Percentiles rank a stretch among this genome's conserved stretches.
phyloP scores from a whole-genome alignment of 2,888 invertebrate species.

The Drosophila differens region DNA sequence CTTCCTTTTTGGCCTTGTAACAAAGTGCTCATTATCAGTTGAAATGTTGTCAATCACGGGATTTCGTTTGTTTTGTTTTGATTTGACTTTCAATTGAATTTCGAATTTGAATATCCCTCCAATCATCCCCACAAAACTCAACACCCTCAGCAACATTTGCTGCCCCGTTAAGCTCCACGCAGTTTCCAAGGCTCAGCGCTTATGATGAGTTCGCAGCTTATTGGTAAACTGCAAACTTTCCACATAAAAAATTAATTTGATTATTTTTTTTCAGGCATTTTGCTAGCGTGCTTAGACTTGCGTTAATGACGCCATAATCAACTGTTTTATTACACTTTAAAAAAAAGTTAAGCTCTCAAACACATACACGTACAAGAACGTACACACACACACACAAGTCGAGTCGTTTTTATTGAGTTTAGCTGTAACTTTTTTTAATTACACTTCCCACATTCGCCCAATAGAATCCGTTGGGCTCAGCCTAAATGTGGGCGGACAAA shows the following conservation, averaged over 20 bases:
- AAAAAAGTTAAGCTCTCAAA: constrained; percentile 65
- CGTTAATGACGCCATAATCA: constrained; percentile 79
- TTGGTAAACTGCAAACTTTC: constrained; percentile 74
- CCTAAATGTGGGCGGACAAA: constrained; percentile 20
- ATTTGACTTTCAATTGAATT: constrained; percentile 80
- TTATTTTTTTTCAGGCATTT: constrained; percentile 55
- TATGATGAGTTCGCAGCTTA: constrained; percentile 69
- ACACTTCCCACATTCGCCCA: constrained; percentile 37
- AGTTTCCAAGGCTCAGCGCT: constrained; percentile 49
- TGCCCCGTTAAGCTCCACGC: constrained; percentile 51
- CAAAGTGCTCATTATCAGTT: constrained; percentile 74
- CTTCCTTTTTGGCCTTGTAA: constrained; percentile 22
- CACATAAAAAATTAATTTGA: constrained; percentile 81
- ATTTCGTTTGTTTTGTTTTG: constrained; percentile 71
- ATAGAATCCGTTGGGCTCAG: constrained; percentile 10
- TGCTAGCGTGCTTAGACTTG: constrained; percentile 51
- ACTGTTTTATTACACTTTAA: constrained; percentile 78
- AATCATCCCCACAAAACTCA: constrained; percentile 18
- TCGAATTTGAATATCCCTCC: constrained; percentile 69
- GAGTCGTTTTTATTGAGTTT: constrained; percentile 58
- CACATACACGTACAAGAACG: constrained; percentile 6
- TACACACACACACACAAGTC: constrained; percentile 29
- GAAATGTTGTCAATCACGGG: constrained; percentile 81
- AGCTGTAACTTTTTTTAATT: constrained; percentile 71
- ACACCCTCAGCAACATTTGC: not conserved